phyloP scores from a whole-genome alignment of 1,140 invertebrate genomes.

The Scaptomyza graminum region DNA sequence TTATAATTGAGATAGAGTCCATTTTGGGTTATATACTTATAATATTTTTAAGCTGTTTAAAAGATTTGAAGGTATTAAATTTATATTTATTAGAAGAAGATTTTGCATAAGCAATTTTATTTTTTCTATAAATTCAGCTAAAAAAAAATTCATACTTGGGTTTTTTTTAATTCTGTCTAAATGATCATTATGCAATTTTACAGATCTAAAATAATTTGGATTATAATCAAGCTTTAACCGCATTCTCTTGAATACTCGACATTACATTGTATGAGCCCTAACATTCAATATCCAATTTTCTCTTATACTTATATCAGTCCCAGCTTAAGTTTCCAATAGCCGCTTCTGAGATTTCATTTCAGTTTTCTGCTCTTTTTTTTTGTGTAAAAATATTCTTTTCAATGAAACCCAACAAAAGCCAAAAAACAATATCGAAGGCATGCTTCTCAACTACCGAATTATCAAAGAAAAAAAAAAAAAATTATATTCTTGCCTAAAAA shows the following conservation, averaged over 20 bases:
- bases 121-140: too few species aligned
- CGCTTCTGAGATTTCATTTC: constrained; percentile 25
- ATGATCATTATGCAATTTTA: neutral
- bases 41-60: constrained; percentile 22
- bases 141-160: too few species aligned
- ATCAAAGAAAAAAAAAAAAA: constrained; percentile 8
- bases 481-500: constrained; percentile 4
- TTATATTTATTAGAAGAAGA: neutral
- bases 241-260: neutral
- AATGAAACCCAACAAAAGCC: constrained; percentile 50
- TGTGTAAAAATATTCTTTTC: constrained; percentile 27
- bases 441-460: constrained; percentile 34
- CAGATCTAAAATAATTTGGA: neutral
- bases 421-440: constrained; percentile 22
- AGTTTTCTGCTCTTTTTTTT: constrained; percentile 6
- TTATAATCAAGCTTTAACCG: neutral
- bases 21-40: neutral
- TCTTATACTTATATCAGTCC: neutral
- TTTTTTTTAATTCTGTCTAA: too few species aligned
- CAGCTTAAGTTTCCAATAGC: constrained; percentile 43
- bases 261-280: constrained; percentile 14
- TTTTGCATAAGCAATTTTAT: neutral
- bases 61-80: neutral
- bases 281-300: constrained; percentile 18
- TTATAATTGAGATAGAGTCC: constrained; percentile 1